Evolutionary conservation across 2,888 invertebrate species (phyloP), one percentile per base, ranked within the genome.

Genomic region (Agonopterix arenella): DNA sequence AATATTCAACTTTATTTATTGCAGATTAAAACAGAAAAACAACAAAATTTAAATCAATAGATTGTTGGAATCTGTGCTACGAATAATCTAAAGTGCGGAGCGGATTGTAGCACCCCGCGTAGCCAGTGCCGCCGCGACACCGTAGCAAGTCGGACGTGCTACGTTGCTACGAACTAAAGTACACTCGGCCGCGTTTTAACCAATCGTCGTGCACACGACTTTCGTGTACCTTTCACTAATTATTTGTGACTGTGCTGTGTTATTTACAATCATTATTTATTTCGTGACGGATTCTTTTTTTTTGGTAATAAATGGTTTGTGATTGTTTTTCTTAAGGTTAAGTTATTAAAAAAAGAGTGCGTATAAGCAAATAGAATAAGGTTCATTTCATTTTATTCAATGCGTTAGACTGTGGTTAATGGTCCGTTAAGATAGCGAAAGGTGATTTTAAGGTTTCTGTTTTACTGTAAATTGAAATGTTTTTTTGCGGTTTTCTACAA

Each of bases 41-140:
- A 28, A 28, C 2, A 45, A 45, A 45, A 46, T 38, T 66, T 71
- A 74, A 70, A 67, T 28, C 70, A 83, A 84, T 84, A 76, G 82
- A 84, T 84, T 83, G 73, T 75, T 28, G 59, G 72, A 86, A 85
- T 85, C 83, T 79, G 76, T 80, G 78, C 80, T 81, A 72, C 71
- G 73, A 77, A 76, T 80, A 80, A 78, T 82, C 78, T 76, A 70
- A 78, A 79, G 68, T 73, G 76, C 76, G 72, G 76, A 71, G 70
- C 66, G 75, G 78, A 69, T 74, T 73, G 75, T 75, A 81, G 73
- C 76, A 73, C 77, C 71, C 73, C 70, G 71, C 80, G 81, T 82
- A 80, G 81, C 68, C 84, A 86, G 86, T 86, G 73, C 75, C 74
- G 70, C 68, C 76, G 78, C 75, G 76, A 70, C 80, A 58, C 60